phyloP scores from a whole-genome alignment of 1,140 invertebrate species.

The Zaprionus gabonicus region DNA sequence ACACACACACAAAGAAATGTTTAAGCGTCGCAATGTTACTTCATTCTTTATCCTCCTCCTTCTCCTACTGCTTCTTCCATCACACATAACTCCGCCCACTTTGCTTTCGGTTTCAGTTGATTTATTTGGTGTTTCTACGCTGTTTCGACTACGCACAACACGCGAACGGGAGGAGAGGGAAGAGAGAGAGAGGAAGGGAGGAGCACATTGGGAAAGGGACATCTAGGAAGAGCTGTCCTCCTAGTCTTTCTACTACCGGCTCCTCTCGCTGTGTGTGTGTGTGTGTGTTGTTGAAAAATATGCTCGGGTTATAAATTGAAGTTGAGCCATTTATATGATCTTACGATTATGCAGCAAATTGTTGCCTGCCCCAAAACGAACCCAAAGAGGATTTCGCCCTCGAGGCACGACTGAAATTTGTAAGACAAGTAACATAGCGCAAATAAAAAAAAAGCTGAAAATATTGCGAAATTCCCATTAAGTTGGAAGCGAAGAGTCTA shows the following conservation, averaged over 20 bases:
- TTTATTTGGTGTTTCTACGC: constrained; percentile 70
- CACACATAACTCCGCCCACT: constrained; percentile 36
- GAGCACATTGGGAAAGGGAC: neutral
- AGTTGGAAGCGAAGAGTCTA: neutral
- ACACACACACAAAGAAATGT: constrained; percentile 19
- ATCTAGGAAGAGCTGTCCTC: neutral
- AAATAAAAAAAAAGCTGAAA: constrained; percentile 3
- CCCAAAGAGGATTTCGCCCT: neutral
- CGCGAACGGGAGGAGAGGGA: constrained; percentile 21
- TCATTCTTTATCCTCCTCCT: constrained; percentile 16
- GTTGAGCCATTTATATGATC: constrained; percentile 78
- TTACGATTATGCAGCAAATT: constrained; percentile 74
- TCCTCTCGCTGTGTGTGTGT: constrained; percentile 9
- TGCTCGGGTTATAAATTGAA: constrained; percentile 73
- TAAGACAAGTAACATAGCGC: neutral
- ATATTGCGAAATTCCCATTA: constrained; percentile 20
- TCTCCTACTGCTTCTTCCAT: constrained; percentile 1
- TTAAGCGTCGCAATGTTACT: constrained; percentile 44
- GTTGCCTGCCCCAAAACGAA: constrained; percentile 17
- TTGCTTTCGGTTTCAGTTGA: constrained; percentile 73
- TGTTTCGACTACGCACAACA: constrained; percentile 34
- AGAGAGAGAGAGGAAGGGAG: neutral
- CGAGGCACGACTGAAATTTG: constrained; percentile 24
- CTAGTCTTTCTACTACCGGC: constrained; percentile 21
- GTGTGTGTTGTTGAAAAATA: constrained; percentile 48